These are phyloP conservation scores for Cheirogaleus major DNA, from an alignment of 2,797 vertebrate genomes.

Conservation along the genomic window DNA sequence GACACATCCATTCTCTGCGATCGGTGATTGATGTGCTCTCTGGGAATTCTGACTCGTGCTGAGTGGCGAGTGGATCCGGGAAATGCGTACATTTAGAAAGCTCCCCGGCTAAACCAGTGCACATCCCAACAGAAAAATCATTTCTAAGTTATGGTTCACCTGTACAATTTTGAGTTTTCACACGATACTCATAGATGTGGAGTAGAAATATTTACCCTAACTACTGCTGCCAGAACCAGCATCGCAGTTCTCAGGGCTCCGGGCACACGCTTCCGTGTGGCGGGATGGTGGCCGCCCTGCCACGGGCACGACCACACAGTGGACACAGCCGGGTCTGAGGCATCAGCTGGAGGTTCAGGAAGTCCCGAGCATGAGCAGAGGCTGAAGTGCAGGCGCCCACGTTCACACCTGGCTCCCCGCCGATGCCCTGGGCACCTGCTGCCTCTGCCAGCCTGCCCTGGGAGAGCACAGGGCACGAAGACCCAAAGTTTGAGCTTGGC, in stretches of 20 bases:
- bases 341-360: too few species aligned
- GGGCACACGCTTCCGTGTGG: fast-evolving
- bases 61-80: fast-evolving
- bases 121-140: too few species aligned
- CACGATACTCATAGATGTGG: fast-evolving
- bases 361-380: neutral
- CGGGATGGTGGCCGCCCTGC: fast-evolving
- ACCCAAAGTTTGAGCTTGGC: fast-evolving
- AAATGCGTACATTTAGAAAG: neutral
- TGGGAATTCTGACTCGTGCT: neutral
- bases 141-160: neutral
- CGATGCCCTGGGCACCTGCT: fast-evolving
- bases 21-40: fast-evolving
- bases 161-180: neutral
- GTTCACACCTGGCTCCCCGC: neutral
- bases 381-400: too few species aligned
- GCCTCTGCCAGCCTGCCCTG: fast-evolving
- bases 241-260: neutral
- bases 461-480: neutral
- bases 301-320: fast-evolving
- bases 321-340: neutral
- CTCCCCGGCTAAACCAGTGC: neutral
- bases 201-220: neutral
- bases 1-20: fast-evolving
- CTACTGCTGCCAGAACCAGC: neutral